Base-by-base conservation (phyloP, 1,140 invertebrate genomes). In the Bombus superbus region DNA sequence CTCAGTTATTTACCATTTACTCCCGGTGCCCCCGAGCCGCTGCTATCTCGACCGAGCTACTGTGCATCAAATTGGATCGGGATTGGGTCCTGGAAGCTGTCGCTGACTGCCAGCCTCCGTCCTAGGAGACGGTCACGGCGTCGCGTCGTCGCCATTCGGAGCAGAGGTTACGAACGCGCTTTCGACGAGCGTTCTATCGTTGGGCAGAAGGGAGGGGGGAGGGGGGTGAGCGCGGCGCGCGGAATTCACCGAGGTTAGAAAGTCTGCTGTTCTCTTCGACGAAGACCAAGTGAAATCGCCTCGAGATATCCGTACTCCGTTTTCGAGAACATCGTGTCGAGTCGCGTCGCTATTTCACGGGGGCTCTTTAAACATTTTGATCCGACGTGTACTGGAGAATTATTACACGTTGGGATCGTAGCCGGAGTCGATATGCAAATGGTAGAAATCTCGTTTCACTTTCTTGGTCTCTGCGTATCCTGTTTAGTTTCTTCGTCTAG, bases 1-100 rank as follows among this genome's bases (percentile, higher is more conserved):
- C 88, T 91, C 92, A 87, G 92, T 94, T 94, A 94, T 94, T 94
- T 93, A 92, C 93, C 93, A 94, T 94, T 94, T 94, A 94, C 91
- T 90, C 91, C 86, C 74, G 9, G 53, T 53, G 81, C 81, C 84
- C 86, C 88, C 83, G 88, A 88, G 84, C 89, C 69, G 76, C 78
- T 89, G 91, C 90, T 89, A 92, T 87, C 84, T 81, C 79, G 25
- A 38, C 72, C 83, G 84, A 89, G 92, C 92, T 94, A 94, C 93
- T 90, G 92, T 93, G 93, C 92, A 94, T 94, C 93, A 94, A 94
- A 94, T 94, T 94, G 93, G 93, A 92, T 89, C 91, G 89, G 90
- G 92, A 92, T 91, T 90, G 92, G 92, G 83, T 77, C 71, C 79
- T 68, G 78, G 81, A 57, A 75, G 62, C 53, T 47, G 40, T 47